Evolutionary conservation across 2,888 invertebrate genomes (phyloP), one percentile per base, ranked within the genome.

Genomic region (Listrodromus nycthemerus): DNA sequence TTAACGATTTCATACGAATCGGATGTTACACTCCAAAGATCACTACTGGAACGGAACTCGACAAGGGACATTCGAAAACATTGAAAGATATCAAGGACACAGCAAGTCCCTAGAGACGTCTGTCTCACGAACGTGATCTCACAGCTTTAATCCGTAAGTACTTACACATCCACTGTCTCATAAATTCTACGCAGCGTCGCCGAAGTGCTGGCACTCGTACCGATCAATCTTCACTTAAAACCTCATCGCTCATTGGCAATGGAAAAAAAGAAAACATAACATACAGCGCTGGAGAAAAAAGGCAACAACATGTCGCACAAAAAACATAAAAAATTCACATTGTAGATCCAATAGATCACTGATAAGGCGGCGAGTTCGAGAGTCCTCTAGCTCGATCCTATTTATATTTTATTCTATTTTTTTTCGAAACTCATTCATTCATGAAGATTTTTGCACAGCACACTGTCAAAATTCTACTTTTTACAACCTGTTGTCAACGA

Each of bases 311-410:
- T 8, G 10, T 24, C 24, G 55, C 24, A 24, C 4, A 10, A 55
- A 55, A 52, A 16, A 3, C 41, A 13, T 41, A 19, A 50, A 50
- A 30, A 30, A 4, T 61, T 1, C 24, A 61, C 58, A 61, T 16
- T 61, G 70, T 50, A n/a, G 65, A 71, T 67, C 45, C 55, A 61
- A 80, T 73, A 58, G 58, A 74, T 74, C 45, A 80, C 65, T 67
- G 48, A 61, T 50, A 33, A 33, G 30, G n/a, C 48, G 45, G 27
- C 55, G 48, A 58, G 77, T 21, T 30, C 30, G 27, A 21, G 27
- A 30, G 45, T 24, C 2, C 58, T 58, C 45, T 21, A 30, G 3
- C 16, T n/a, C n/a, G 41, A 13, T 27, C 30, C 10, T 80, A 30
- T 67, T 37, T 67, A 58, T 58, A 45, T 70, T 52, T 70, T 33